phyloP scores from a whole-genome alignment of 2,113 vertebrate genomes.

The Phoenicopterus ruber region DNA sequence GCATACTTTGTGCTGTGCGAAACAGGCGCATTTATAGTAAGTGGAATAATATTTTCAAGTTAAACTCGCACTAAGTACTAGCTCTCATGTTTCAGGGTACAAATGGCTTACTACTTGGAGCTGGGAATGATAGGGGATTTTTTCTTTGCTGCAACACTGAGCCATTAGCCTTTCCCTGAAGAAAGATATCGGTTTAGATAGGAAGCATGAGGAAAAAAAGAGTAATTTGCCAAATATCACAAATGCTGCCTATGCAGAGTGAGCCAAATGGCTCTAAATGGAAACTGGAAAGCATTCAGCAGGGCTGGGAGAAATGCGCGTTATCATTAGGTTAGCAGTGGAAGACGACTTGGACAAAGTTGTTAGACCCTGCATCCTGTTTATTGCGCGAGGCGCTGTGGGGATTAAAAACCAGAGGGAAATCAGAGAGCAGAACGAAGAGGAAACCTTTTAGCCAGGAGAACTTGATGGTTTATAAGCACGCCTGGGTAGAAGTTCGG shows the following conservation, averaged over 20 bases:
- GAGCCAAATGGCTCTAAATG: slow-evolving; percentile 39
- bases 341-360: background rate
- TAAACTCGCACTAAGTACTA: background rate
- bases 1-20: background rate
- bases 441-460: background rate
- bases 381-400: background rate
- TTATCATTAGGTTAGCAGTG: background rate
- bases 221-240: slow-evolving; percentile 42
- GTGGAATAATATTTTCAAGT: background rate
- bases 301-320: background rate
- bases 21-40: background rate
- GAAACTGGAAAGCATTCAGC: background rate
- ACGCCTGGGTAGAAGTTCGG: background rate
- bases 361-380: background rate
- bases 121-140: background rate
- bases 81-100: background rate
- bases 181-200: slow-evolving; percentile 24
- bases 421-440: background rate
- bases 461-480: background rate
- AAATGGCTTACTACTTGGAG: background rate
- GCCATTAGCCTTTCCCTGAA: slow-evolving; percentile 8
- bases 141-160: background rate
- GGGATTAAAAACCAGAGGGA: background rate
- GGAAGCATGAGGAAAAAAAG: background rate
- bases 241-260: background rate